phyloP scores from a whole-genome alignment of 1,140 invertebrate species.

The Cataglyphis hispanica region DNA sequence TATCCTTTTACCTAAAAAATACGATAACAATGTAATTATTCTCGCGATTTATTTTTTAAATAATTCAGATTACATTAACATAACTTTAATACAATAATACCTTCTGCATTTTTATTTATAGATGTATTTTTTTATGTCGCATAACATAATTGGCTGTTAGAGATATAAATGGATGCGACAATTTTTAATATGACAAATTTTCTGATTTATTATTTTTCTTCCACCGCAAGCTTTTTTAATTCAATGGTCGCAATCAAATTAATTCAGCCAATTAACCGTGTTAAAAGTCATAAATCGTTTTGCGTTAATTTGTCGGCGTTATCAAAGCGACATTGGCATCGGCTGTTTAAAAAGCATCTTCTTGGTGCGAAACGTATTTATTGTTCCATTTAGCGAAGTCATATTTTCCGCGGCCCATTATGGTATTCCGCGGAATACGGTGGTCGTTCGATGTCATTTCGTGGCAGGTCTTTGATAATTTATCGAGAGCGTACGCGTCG shows the following conservation, averaged over 20 bases:
- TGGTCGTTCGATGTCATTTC: constrained; percentile 29
- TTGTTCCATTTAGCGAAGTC: background rate
- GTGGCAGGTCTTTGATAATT: constrained; percentile 61
- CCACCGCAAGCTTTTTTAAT: background rate
- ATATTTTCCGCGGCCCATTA: constrained; percentile 11
- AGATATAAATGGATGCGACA: background rate
- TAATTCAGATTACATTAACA: constrained; percentile 5
- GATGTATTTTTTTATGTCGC: background rate
- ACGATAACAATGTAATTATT: constrained; percentile 40
- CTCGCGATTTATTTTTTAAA: constrained; percentile 15
- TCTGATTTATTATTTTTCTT: background rate
- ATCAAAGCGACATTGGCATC: background rate
- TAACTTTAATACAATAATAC: background rate
- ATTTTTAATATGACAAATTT: background rate
- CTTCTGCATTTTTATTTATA: background rate
- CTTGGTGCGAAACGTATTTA: background rate
- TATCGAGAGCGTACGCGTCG: constrained; percentile 57
- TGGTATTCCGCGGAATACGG: background rate
- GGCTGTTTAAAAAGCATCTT: background rate
- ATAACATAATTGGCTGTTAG: background rate
- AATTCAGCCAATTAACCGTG: background rate
- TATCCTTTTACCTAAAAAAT: constrained; percentile 43
- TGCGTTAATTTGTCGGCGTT: background rate
- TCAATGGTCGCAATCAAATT: background rate
- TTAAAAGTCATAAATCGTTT: background rate